phyloP scores from a whole-genome alignment of 2,797 vertebrate genomes.

The Mormyrus proboscirostris region DNA sequence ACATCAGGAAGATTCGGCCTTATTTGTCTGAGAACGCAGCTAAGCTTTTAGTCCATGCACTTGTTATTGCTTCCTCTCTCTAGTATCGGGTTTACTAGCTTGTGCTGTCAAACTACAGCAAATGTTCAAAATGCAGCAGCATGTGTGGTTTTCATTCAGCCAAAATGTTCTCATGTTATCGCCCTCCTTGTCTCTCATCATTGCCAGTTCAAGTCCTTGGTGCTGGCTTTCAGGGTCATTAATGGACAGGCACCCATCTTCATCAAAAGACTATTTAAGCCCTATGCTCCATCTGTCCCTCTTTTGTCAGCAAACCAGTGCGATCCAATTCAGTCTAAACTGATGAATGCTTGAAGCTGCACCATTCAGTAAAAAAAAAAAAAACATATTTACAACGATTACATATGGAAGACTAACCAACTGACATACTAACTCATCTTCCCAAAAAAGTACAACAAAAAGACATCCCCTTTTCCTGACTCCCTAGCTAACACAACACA shows the following conservation, averaged over 20 bases:
- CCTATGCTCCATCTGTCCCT: background rate
- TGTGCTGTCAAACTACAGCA: background rate
- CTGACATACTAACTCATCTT: background rate
- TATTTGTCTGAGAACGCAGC: background rate
- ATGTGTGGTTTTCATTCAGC: background rate
- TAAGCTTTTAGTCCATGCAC: background rate
- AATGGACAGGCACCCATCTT: background rate
- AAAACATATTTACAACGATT: background rate
- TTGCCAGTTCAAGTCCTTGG: background rate
- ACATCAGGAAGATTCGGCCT: background rate
- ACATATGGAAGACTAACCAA: background rate
- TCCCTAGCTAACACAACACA: background rate
- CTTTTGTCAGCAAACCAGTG: background rate
- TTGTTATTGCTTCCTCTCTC: background rate
- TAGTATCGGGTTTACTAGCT: background rate
- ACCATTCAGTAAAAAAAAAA: background rate
- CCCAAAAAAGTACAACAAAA: background rate
- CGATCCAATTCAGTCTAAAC: background rate
- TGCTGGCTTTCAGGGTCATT: background rate
- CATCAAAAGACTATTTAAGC: background rate
- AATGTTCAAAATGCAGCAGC: background rate
- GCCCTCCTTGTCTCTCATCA: background rate
- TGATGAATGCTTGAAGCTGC: background rate
- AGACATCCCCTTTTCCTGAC: background rate
- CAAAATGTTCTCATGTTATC: background rate